These are phyloP conservation scores for Drosophila parabipectinata DNA, from an alignment of 1,140 invertebrate genomes.

Conservation along the genomic window DNA sequence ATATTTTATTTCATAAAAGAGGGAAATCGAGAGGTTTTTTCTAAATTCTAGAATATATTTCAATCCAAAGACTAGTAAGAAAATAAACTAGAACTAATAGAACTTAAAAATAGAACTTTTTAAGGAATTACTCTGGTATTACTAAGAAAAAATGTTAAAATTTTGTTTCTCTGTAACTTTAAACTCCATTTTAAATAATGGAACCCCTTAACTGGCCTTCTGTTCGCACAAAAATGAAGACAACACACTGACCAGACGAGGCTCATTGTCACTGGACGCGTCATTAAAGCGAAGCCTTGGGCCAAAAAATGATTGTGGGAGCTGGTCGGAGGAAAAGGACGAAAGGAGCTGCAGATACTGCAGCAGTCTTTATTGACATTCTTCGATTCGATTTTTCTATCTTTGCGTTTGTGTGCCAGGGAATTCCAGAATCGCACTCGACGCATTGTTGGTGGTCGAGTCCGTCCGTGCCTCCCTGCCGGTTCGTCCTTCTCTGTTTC, in stretches of 20 bases:
- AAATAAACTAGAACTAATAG: too few relatives aligned
- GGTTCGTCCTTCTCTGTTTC: background rate
- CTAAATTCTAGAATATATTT: too few relatives aligned
- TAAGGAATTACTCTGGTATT: too few relatives aligned
- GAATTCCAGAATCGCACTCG: conserved; percentile 60
- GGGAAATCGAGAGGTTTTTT: background rate
- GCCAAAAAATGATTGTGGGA: conserved; percentile 1
- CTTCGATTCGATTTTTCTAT: conserved; percentile 70
- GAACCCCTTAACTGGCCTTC: conserved; percentile 13
- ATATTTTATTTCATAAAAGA: background rate
- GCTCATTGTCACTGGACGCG: conserved; percentile 49
- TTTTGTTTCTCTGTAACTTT: background rate
- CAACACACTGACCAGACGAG: conserved; percentile 59
- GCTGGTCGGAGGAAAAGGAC: background rate
- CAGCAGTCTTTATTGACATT: conserved; percentile 69
- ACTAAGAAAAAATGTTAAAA: too few relatives aligned
- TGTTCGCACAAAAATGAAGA: conserved; percentile 55
- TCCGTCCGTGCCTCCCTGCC: conserved; percentile 26
- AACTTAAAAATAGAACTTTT: too few relatives aligned
- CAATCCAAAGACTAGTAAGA: too few relatives aligned
- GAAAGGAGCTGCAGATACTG: conserved; percentile 14
- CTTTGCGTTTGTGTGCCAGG: conserved; percentile 69
- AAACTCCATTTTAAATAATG: conserved; percentile 9
- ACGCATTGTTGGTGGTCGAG: conserved; percentile 59
- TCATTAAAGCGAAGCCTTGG: conserved; percentile 46